phyloP scores from a whole-genome alignment of 2,888 invertebrate species.

The Octodonta nipae region DNA sequence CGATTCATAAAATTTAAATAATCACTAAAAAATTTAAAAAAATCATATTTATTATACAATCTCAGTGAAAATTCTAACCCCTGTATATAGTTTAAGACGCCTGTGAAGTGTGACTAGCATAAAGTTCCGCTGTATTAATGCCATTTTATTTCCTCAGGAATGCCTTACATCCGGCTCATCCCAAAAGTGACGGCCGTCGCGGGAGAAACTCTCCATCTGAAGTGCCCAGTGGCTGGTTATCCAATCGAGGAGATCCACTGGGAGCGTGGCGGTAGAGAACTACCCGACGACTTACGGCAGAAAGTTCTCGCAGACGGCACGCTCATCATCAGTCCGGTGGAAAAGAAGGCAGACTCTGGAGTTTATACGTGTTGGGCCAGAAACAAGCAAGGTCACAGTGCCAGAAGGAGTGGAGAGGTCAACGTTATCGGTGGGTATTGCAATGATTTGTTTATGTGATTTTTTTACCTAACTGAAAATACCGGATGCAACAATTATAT shows the following conservation, averaged over 20 bases:
- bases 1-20: too few relatives aligned
- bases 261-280: conserved; percentile 58
- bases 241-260: conserved; percentile 69
- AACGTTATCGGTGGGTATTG: conserved; percentile 59
- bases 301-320: conserved; percentile 62
- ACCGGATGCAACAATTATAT: too few relatives aligned
- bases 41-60: too few relatives aligned
- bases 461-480: too few relatives aligned
- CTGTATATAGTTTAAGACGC: too few relatives aligned
- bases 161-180: conserved; percentile 65
- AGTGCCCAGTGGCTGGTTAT: conserved; percentile 72
- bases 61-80: too few relatives aligned
- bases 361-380: conserved; percentile 69
- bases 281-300: conserved; percentile 69
- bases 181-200: conserved; percentile 72
- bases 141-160: conserved; percentile 47
- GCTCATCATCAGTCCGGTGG: conserved; percentile 59
- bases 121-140: too few relatives aligned
- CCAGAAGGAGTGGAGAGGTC: conserved; percentile 59
- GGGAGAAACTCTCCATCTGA: conserved; percentile 57
- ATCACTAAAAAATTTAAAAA: too few relatives aligned
- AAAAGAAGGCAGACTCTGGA: conserved; percentile 60
- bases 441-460: too few relatives aligned
- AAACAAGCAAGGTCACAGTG: conserved; percentile 64
- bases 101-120: too few relatives aligned